Evolutionary conservation across 2,888 invertebrate genomes (phyloP), one percentile per base, ranked within the genome.

Genomic region (Spatulosminthurus flaviceps): DNA sequence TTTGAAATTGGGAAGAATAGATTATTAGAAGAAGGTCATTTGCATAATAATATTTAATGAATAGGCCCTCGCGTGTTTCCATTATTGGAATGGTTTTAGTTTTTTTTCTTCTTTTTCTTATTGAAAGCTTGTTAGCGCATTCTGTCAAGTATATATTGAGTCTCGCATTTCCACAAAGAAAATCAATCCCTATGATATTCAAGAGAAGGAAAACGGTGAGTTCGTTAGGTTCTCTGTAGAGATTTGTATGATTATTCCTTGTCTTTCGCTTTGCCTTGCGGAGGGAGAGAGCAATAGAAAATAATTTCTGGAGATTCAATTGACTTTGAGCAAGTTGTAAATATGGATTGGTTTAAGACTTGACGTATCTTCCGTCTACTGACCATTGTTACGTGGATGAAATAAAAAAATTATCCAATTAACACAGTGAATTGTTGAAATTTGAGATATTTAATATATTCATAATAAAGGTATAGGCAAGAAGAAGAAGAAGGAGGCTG

Each of bases 1-100:
- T 11, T 51, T 51, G 51, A 19, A 5, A 51, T 51, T 5, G 51
- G 67, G 2, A 13, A 22, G 9, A 64, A 22, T 22, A 21, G 22
- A 64, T 21, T 41, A 41, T 42, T 71, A 16, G 1, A 16, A 19
- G 4, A 21, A n/a, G 21, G n/a, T 34, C 41, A 71, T 71, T 71
- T 71, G 70, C 70, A 71, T 71, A 71, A 71, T 71, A 71, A 71
- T 71, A 71, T 71, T 71, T 71, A 71, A 71, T 71, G 70, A 71
- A 71, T 19, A 41, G 41, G 21, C 41, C 34, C 70, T 2, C 42
- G 34, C 41, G 2, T 41, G 22, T 64, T 26, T 24, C 64, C 64
- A 64, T 64, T 64, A 24, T 64, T 64, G 64, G 64, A 64, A 11
- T 9, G 7, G 24, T 26, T 24, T 21, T n/a, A n/a, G n/a, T n/a